Percentiles rank a stretch among this genome's conserved stretches.
Conservation (phyloP, 2,888 invertebrate genomes). For the Melieria picta region DNA sequence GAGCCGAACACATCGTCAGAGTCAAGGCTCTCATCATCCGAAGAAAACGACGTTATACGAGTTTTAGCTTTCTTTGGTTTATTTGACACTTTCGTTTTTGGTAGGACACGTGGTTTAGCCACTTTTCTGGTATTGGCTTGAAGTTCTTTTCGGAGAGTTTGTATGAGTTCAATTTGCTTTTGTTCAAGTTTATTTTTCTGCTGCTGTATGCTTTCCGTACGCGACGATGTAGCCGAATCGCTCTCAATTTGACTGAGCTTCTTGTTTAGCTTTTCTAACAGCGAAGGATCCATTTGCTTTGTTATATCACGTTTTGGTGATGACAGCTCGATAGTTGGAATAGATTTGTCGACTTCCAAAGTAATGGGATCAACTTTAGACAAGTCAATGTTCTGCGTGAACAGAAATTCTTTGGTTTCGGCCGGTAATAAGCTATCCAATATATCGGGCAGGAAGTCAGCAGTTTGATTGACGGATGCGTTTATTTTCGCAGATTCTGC, state of each 20-base stretch:
- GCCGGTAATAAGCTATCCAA: constrained; percentile 64
- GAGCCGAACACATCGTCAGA: constrained; percentile 82
- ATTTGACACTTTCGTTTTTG: constrained; percentile 70
- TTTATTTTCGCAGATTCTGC: constrained; percentile 50
- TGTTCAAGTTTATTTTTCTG: constrained; percentile 68
- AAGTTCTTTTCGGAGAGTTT: constrained; percentile 71
- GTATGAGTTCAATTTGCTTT: constrained; percentile 69
- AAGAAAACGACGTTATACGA: constrained; percentile 79
- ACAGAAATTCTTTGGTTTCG: constrained; percentile 73
- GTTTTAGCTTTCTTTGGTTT: constrained; percentile 76
- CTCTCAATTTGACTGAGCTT: constrained; percentile 81
- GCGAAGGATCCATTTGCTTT: constrained; percentile 74
- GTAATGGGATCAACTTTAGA: constrained; percentile 80
- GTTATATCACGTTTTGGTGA: constrained; percentile 79
- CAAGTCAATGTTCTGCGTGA: constrained; percentile 79
- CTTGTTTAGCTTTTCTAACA: constrained; percentile 76
- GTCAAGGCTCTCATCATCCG: constrained; percentile 80
- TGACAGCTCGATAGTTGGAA: constrained; percentile 70
- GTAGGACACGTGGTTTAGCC: constrained; percentile 73
- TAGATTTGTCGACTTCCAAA: constrained; percentile 75
- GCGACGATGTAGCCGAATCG: constrained; percentile 79
- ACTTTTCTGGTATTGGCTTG: constrained; percentile 70
- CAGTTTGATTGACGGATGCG: constrained; percentile 42
- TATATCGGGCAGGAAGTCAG: constrained; percentile 69
- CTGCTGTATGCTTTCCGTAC: constrained; percentile 76